Base-by-base conservation (phyloP, 2,113 vertebrate genomes). In the Menura novaehollandiae region DNA sequence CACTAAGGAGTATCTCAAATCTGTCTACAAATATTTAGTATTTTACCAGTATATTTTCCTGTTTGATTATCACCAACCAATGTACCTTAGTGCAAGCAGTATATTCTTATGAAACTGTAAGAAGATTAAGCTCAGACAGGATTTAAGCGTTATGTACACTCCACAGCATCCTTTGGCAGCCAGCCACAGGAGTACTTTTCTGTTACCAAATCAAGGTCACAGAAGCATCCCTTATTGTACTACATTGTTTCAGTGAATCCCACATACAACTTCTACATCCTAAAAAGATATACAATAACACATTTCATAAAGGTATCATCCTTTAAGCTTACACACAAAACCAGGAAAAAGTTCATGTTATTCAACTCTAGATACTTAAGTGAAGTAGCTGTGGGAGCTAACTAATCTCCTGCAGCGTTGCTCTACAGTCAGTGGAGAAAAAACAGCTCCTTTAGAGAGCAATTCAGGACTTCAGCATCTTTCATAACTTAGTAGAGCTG, bases 121-220 rank as follows among this genome's bases (percentile, higher is more conserved):
- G 95, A 93, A 64, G 96, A 95, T 97, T 95, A 97, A 96, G 95
- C 93, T 96, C 96, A 97, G 96, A 96, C 95, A 93, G 96, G 96
- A 96, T 97, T 97, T 92, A 94, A 97, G 84, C 82, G 93, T 95
- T 97, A 96, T 95, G 91, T 84, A 95, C 85, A 95, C 95, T 94
- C 73, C 58, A 87, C 69, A 39, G 26, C 93, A 96, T 95, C 94
- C 75, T 81, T 79, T 96, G 94, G 89, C 94, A 79, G 53, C 32
- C 46, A 81, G 91, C 93, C 92, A 84, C 2, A 33, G 52, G 12
- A 74, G 80, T 74, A 89, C 86, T 94, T 90, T 92, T 88, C 88
- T 93, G 63, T 96, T 95, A 96, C 91, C 86, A 97, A 96, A 95
- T 94, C 88, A 96, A 95, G 93, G 95, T 96, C 96, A 94, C 44